Base-by-base conservation (phyloP, 2,888 invertebrate genomes). In the Microplitis manilae region DNA sequence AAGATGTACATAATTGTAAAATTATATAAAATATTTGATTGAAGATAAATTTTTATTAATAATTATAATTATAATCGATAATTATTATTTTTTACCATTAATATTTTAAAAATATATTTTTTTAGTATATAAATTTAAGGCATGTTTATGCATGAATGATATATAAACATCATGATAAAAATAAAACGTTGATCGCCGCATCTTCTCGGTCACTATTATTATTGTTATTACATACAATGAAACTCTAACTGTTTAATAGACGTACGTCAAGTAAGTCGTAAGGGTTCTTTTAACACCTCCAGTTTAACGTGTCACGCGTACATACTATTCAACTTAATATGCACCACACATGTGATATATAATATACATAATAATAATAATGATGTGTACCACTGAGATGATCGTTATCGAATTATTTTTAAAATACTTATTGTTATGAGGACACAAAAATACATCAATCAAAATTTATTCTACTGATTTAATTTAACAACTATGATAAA, bases 161-260 rank as follows among this genome's bases (percentile, higher is more conserved):
- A 79, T 69, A 75, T 68, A 73, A 30, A 73, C 15, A 20, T 73
- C 79, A 80, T 81, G 80, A 83, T 81, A 81, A 81, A 84, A 80
- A 80, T 80, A 78, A 79, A 81, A 82, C 82, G 79, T 67, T 62
- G 79, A 82, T 83, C 78, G 73, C 81, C 80, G 81, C 79, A 79
- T 78, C 79, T 81, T 79, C 76, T 68, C 74, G 73, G 78, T 78
- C 79, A 77, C 83, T 80, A 80, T 84, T 84, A 84, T 84, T 83
- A 82, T 82, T 81, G 80, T 84, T 84, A 84, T 84, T 83, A 82
- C 81, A 81, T 83, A 82, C 84, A 84, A 84, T 84, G 50, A 81
- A 80, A 83, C 82, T 80, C 74, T 80, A 84, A 85, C 81, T 83
- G 81, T 83, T 83, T 84, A 83, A 85, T 85, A 78, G 84, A 84